A percentile compares a stretch with the other conserved stretches of the same genome.
Evolutionary conservation across 2,113 vertebrate species (phyloP).

Genomic region (Hippocampus guttulatus): DNA sequence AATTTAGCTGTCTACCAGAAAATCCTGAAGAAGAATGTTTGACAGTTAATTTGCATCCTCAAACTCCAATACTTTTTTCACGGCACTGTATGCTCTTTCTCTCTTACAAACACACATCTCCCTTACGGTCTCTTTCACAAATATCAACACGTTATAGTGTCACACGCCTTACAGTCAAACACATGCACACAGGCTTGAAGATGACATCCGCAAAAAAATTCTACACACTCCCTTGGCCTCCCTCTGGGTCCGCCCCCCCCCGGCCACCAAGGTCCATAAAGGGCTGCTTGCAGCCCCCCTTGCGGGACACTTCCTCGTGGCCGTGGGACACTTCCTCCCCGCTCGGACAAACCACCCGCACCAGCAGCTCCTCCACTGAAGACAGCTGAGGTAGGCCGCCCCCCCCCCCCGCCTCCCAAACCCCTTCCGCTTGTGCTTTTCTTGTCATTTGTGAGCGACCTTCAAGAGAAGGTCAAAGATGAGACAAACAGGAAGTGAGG

Average conservation of each 20-base stretch:
- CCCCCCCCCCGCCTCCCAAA: not conserved
- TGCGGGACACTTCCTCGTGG: conserved; percentile 38
- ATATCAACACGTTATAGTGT: conserved; percentile 4
- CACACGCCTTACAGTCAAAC: not conserved
- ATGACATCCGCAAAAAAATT: not conserved
- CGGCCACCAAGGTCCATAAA: conserved; percentile 42
- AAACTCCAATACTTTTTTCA: too few species aligned
- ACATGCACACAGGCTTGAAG: conserved; percentile 8
- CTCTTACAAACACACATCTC: not conserved
- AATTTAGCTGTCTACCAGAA: too few species aligned
- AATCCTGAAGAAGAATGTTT: too few species aligned
- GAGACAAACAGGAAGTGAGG: conserved; percentile 15
- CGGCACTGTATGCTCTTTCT: too few species aligned
- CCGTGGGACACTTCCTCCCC: conserved; percentile 34
- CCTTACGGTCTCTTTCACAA: not conserved
- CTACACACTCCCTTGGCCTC: conserved; percentile 41
- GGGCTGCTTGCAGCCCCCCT: not conserved
- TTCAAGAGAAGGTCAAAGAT: conserved; percentile 32
- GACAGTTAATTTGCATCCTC: too few species aligned
- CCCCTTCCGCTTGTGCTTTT: not conserved
- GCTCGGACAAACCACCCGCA: conserved; percentile 23
- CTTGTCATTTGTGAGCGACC: not conserved
- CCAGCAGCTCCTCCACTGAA: conserved; percentile 6
- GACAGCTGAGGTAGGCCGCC: conserved; percentile 37
- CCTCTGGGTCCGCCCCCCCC: conserved; percentile 1